These are phyloP conservation scores for Notothenia rossii DNA, from an alignment of 2,113 vertebrate genomes.

Conservation along the genomic window DNA sequence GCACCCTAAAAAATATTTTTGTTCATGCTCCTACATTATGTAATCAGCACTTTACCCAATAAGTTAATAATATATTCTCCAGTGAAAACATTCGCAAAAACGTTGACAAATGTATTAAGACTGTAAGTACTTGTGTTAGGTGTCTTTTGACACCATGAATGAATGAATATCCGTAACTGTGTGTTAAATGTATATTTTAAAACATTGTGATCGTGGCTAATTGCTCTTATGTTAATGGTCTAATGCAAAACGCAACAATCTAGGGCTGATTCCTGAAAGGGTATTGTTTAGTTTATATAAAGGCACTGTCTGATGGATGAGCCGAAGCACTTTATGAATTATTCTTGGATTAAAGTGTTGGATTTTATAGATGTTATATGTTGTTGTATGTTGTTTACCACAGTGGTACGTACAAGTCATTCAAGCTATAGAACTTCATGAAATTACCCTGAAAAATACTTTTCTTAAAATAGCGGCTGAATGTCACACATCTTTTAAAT, in stretches of 20 bases:
- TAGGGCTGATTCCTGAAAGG: not conserved
- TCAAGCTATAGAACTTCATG: not conserved
- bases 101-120: not conserved
- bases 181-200: too few relatives aligned
- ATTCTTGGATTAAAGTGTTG: not conserved
- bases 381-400: not conserved
- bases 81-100: not conserved
- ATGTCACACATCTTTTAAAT: conserved; percentile 11
- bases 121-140: not conserved
- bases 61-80: not conserved
- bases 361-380: not conserved
- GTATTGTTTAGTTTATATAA: not conserved
- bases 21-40: not conserved
- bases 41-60: conserved; percentile 19
- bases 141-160: not conserved
- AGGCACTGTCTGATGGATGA: not conserved
- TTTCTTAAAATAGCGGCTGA: conserved; percentile 13
- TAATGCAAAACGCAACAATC: not conserved
- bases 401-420: not conserved
- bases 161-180: not conserved
- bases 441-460: not conserved
- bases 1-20: not conserved
- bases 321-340: too few relatives aligned
- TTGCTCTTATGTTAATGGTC: not conserved
- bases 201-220: not conserved